Evolutionary conservation across 1,140 invertebrate species (phyloP), one percentile per base, ranked within the genome.

Genomic region (Drosophila ambigua): DNA sequence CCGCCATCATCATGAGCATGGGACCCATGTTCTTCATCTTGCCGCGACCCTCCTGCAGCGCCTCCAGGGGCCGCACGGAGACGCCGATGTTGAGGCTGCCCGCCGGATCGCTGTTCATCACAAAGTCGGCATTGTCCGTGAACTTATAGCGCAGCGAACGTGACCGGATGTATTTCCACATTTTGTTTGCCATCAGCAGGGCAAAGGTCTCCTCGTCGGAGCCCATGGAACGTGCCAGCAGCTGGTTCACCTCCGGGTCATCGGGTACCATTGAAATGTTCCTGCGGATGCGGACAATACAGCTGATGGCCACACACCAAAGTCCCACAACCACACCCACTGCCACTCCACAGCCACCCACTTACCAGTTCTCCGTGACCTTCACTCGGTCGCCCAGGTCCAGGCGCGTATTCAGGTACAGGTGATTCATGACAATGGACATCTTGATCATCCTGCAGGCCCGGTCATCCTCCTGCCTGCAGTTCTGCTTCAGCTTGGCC

Each of bases 381-480:
- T 96, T 95, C 46, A 97, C 92, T 71, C 95, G 95, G 26, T 96
- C 96, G 24, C 94, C 94, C 4, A 96, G 84, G 79, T 96, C 95
- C 72, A 97, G 94, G 49, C 95, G 94, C 0, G 95, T 95, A 63
- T 96, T 97, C 89, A 96, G 96, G 84, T 97, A 92, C 78, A 97
- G 93, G 52, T 95, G 93, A 91, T 97, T 96, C 92, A 96, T 96
- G 80, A 97, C 96, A 1, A 95, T 95, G 4, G 96, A 95, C 62
- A 96, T 89, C 91, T 97, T 96, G 4, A 96, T 92, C 93, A 96
- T 96, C 67, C 96, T 94, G 81, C 96, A 97, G 15, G 96, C 95
- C 28, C 95, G 95, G 9, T 95, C 94, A 71, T 97, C 96, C 46
- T 95, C 93, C 55, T 96, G 94, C 1, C 94, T 93, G 79, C 96